Base-by-base conservation (phyloP, 1,140 invertebrate genomes). In the Magallana ariakensis region DNA sequence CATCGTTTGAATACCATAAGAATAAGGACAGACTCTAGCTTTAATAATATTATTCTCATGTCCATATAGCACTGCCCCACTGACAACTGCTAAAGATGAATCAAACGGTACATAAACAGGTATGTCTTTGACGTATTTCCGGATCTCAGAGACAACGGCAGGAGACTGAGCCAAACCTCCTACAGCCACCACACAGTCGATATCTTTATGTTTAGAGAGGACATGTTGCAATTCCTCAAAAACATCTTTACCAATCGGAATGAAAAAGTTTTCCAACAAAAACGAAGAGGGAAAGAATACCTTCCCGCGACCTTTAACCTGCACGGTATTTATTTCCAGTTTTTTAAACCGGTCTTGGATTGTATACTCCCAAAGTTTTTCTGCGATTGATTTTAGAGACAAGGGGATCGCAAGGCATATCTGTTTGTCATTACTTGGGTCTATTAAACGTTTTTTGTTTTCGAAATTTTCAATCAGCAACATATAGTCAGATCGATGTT, bases 1-100 rank as follows among this genome's bases (percentile, higher is more conserved):
- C 80, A 82, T 82, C 13, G 80, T 55, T 56, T 56, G 46, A n/a
- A 82, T 56, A 19, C 80, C 80, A 22, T 82, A 82, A n/a, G 80
- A 55, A 54, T 82, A 55, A 9, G 9, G 11, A 22, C 80, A 82
- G 7, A 82, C 80, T 13, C 80, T 16, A 0, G 80, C 15, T 22
- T 82, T 82, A 15, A 82, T 82, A 4, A 82, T 53, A 22, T 82
- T 82, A n/a, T 82, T 82, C 10, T 82, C 55, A 19, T 82, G 80
- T 55, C 80, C 80, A 82, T 82, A 82, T 6, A 82, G 15, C 16
- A 82, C 53, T 55, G 80, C 80, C 2, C 80, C 80, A 5, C 54
- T 55, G 19, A 82, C 33, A 19, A 82, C 80, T n/a, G 80, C 46
- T 7, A 82, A 16, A 1, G 53, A 54, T 22, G 80, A 54, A 82